Conservation (phyloP, 1,140 invertebrate species). For the Heliconius nattereri region DNA sequence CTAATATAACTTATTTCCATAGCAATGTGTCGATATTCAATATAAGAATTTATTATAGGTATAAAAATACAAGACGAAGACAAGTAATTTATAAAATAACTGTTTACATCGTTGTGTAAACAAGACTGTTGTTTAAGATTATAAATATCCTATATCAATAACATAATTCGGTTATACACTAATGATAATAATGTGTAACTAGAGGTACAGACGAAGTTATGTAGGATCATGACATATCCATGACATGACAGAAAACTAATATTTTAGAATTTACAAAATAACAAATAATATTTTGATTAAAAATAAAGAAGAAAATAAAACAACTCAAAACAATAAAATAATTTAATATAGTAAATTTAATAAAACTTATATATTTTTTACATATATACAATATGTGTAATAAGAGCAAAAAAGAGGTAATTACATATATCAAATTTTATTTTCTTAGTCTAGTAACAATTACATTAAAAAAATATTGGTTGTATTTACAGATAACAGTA, state of each 20-base stretch:
- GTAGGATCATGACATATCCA: too few species aligned
- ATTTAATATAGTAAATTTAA: neutral
- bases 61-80: neutral
- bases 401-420: too few species aligned
- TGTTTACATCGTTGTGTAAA: neutral
- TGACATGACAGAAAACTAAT: too few species aligned
- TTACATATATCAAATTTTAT: too few species aligned
- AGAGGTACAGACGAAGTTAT: too few species aligned
- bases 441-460: too few species aligned
- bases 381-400: neutral
- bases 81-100: neutral
- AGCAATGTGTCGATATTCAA: constrained; percentile 3
- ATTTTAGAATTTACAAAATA: too few species aligned
- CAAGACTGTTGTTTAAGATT: neutral
- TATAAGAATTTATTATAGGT: neutral
- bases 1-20: constrained; percentile 31
- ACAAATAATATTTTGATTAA: neutral
- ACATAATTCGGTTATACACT: too few species aligned
- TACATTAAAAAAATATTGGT: too few species aligned
- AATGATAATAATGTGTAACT: too few species aligned
- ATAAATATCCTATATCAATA: too few species aligned
- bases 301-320: neutral
- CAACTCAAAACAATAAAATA: neutral
- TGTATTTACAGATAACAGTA: too few species aligned
- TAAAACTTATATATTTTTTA: neutral